Evolutionary conservation across 2,888 invertebrate genomes (phyloP).

Genomic region (Hydrotaea diabolus): DNA sequence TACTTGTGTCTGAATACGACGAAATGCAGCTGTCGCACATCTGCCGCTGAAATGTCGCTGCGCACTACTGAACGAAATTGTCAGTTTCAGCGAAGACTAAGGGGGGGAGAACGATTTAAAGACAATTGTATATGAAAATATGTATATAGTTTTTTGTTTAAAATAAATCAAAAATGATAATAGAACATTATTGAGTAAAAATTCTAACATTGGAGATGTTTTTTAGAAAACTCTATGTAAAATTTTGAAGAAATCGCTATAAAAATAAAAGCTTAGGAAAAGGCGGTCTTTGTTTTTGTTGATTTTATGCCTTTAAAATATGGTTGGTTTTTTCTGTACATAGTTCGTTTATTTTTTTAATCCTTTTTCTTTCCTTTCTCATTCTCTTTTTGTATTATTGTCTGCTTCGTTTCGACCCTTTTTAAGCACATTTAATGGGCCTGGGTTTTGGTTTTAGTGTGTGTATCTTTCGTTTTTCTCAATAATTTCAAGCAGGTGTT

Average conservation of each 20-base stretch:
- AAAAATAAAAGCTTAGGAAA: neutral
- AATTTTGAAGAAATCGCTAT: neutral
- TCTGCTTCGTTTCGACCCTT: no score
- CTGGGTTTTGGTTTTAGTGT: neutral
- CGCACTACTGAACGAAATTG: neutral
- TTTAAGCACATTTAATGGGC: no score
- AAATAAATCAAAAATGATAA: neutral
- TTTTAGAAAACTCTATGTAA: neutral
- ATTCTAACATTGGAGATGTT: no score
- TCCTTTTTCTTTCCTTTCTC: no score
- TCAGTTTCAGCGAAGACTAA: neutral
- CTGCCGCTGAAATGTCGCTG: conserved; percentile 18
- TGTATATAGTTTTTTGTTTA: neutral
- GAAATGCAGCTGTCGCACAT: conserved; percentile 26
- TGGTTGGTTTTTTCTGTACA: no score
- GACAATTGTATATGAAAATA: neutral
- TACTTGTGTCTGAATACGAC: neutral
- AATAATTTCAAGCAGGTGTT: conserved; percentile 21
- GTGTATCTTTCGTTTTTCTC: neutral
- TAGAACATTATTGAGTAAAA: no score
- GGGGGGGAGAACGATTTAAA: neutral
- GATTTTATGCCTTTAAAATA: no score
- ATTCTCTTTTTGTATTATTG: no score
- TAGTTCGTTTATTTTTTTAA: no score
- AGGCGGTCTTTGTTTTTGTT: neutral